Evolutionary conservation across 1,140 invertebrate genomes (phyloP).

Genomic region (Micrasema minimum): DNA sequence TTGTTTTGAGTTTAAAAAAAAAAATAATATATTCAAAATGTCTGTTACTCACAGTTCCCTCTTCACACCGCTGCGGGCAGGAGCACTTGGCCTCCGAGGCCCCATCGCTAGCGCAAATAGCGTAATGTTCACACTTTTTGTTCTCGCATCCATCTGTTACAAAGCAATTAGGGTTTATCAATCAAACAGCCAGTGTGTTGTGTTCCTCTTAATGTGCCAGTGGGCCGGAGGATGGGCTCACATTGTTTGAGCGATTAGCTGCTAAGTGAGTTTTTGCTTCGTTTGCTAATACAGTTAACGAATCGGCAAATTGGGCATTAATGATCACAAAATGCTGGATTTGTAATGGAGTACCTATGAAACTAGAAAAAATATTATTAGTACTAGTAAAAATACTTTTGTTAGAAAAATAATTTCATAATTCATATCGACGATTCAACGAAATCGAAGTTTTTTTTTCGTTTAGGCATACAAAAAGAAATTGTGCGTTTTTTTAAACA

Average conservation of each 20-base stretch:
- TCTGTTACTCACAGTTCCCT: constrained; percentile 70
- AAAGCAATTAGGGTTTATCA: constrained; percentile 32
- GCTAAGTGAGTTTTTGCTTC: constrained; percentile 21
- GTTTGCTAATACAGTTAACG: neutral
- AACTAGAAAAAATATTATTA: no score
- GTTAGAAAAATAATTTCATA: no score
- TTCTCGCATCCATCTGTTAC: constrained; percentile 86
- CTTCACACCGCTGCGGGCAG: constrained; percentile 80
- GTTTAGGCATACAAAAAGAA: no score
- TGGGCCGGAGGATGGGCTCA: neutral
- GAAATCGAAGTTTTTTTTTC: no score
- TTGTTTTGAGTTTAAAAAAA: no score
- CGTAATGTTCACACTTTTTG: constrained; percentile 87
- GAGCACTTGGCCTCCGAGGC: constrained; percentile 81
- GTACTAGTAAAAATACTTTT: no score
- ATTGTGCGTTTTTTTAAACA: no score
- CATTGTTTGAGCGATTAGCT: constrained; percentile 16
- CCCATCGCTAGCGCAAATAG: constrained; percentile 82
- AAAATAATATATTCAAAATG: no score
- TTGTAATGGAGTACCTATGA: no score
- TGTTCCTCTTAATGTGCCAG: constrained; percentile 23
- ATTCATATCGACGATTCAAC: no score
- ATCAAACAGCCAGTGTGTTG: constrained; percentile 25
- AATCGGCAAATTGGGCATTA: no score
- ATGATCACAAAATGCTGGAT: no score